Percentiles rank a stretch among this genome's conserved stretches.
phyloP scores from a whole-genome alignment of 2,797 vertebrate genomes.

The Tapirus indicus region DNA sequence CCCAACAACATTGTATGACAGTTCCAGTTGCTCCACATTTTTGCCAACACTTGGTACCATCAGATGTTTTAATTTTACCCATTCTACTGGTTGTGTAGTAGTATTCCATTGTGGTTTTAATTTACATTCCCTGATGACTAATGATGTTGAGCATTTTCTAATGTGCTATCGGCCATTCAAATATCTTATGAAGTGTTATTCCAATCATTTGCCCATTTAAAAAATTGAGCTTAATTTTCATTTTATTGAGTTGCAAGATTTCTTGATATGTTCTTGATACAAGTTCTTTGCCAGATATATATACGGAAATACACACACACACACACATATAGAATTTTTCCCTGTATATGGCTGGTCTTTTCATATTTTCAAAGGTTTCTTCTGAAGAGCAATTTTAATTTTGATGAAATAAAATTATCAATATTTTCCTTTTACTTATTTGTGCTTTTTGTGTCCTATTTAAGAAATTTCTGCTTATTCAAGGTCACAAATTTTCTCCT shows the following conservation, averaged over 20 bases:
- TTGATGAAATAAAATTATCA: background rate
- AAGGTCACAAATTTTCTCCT: background rate
- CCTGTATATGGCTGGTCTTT: background rate
- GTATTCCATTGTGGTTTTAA: background rate
- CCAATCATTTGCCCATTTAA: background rate
- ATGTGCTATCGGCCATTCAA: background rate
- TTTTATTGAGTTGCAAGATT: background rate
- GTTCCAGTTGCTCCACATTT: background rate
- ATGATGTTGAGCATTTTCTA: background rate
- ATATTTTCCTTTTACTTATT: background rate
- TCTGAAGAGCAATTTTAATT: background rate
- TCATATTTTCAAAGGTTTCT: background rate
- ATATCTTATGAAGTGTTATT: background rate
- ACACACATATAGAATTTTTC: background rate
- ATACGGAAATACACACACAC: too few relatives aligned
- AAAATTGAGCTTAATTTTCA: background rate
- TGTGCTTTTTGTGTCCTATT: background rate
- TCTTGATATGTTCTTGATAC: background rate
- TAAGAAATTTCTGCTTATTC: slow-evolving; percentile 7
- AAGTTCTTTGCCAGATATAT: background rate
- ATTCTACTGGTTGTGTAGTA: background rate
- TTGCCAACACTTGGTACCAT: background rate
- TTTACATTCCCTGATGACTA: background rate
- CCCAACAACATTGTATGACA: background rate
- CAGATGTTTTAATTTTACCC: background rate